Evolutionary conservation across 2,797 vertebrate species (phyloP).

Genomic region (Amniataba percoides): DNA sequence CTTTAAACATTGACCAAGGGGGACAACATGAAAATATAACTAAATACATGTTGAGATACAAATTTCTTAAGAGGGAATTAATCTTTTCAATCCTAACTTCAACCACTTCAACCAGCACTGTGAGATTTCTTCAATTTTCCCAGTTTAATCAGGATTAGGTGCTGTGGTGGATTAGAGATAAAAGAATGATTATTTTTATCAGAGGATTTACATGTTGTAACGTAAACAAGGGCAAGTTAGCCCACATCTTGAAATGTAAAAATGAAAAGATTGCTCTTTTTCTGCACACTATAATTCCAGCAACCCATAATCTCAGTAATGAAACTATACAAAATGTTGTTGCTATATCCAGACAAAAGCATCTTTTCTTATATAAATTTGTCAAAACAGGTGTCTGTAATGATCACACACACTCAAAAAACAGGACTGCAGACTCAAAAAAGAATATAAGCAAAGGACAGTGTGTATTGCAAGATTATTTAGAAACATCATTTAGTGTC

Average conservation of each 20-base stretch:
- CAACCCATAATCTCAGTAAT: background rate
- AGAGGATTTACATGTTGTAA: background rate
- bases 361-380: background rate
- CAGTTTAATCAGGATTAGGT: background rate
- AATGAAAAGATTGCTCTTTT: background rate
- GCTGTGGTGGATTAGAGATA: too few species aligned
- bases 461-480: slow-evolving; percentile 35
- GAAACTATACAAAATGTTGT: background rate
- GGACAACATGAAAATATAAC: background rate
- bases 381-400: background rate
- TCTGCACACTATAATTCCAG: background rate
- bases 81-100: background rate
- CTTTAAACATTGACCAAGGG: background rate
- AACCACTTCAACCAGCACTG: background rate
- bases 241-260: background rate
- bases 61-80: background rate
- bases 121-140: background rate
- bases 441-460: slow-evolving; percentile 39
- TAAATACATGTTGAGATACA: background rate
- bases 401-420: slow-evolving; percentile 17
- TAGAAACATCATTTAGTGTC: slow-evolving; percentile 59
- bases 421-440: slow-evolving; percentile 10
- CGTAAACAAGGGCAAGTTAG: background rate
- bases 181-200: background rate
- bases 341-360: background rate